Evolutionary conservation across 2,113 vertebrate genomes (phyloP), one percentile per base, ranked within the genome.

Genomic region (Gymnobelideus leadbeateri): DNA sequence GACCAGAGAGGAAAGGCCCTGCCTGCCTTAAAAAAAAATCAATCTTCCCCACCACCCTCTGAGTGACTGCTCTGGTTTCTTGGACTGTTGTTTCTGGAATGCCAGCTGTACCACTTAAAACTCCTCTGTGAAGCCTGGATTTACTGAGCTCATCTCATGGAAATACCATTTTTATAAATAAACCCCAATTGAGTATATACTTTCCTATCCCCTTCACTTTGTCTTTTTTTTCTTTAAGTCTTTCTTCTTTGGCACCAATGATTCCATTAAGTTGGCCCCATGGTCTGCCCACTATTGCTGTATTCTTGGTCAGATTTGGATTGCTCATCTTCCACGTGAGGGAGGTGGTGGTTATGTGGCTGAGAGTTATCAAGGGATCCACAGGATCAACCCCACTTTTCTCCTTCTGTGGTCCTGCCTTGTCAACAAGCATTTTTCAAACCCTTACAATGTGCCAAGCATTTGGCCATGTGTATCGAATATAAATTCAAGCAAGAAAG

Each of bases 161-260:
- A 96, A 95, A n/a, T 96, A 89, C 19, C 91, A 55, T 89, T 8
- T 96, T 92, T 91, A 97, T 97, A 98, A 98, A 98, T 95, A 96
- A 31, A 0, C 8, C 0, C 51, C 5, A 0, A 26, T 57, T 93
- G 28, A 0, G 54, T 84, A 47, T 25, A 51, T 51, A 91, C 94
- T 93, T 97, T 96, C 97, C 97, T 90, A 68, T 91, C 0, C 7
- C 46, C 92, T 61, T 68, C 16, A 0, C 91, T 2, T 11, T 28
- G 95, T 77, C 92, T 94, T 51, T 91, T 84, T 84, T 77, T 84
- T 8, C 61, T 68, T 77, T 77, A 37, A 89, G 77, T 94, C 31
- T 37, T 89, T 55, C 91, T 84, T 92, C 25, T 57, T 89, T 55
- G 91, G 93, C 93, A 0, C 91, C 55, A 10, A 31, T 61, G 47